phyloP scores from a whole-genome alignment of 2,797 vertebrate species.

The Jordanella pulchra region DNA sequence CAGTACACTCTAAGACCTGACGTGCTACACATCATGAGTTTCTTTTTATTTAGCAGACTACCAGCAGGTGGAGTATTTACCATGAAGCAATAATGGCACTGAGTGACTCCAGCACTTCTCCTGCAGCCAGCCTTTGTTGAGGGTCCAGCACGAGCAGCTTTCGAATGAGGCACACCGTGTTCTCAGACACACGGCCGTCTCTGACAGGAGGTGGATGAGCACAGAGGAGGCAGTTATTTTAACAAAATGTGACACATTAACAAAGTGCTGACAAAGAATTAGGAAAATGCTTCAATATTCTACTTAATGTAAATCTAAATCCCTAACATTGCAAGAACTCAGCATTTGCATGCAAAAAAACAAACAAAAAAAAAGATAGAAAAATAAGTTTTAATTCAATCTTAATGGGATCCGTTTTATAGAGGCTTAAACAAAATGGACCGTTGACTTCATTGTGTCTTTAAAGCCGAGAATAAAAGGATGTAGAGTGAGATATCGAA shows the following conservation, averaged over 20 bases:
- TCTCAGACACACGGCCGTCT: conserved; percentile 96
- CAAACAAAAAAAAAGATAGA: neutral
- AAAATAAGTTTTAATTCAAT: neutral
- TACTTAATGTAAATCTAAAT: neutral
- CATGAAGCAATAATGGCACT: conserved; percentile 95
- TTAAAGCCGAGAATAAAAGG: conserved; percentile 1
- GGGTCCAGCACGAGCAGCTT: conserved; percentile 97
- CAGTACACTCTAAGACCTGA: neutral
- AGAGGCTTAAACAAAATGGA: neutral
- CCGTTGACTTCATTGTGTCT: neutral
- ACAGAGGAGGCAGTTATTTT: conserved; percentile 1
- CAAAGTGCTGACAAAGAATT: neutral
- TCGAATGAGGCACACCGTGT: conserved; percentile 96
- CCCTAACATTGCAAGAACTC: neutral
- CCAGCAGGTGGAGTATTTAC: conserved; percentile 77
- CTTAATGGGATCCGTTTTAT: neutral
- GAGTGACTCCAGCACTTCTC: conserved; percentile 94
- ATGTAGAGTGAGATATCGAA: neutral
- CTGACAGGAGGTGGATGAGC: conserved; percentile 64
- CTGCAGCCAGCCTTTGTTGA: conserved; percentile 93
- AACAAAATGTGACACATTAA: neutral
- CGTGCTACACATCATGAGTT: neutral
- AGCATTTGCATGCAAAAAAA: neutral
- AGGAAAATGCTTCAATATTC: neutral
- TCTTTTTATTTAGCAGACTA: neutral